Base-by-base conservation (phyloP, 2,797 vertebrate species). In the Phataginus tetradactyla region DNA sequence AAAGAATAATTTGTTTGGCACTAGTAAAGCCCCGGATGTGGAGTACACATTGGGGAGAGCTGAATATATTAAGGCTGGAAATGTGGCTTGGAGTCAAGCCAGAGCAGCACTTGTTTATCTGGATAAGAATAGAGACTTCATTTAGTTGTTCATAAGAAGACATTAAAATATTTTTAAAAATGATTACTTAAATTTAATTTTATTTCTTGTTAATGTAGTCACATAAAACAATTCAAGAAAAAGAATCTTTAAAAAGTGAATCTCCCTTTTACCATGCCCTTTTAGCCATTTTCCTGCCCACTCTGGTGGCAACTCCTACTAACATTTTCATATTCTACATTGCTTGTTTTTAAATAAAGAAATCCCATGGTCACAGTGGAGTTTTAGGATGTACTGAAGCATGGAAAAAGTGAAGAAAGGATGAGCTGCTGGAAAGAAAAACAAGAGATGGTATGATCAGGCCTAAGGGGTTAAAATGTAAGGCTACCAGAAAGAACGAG, bases 191-290 rank as follows among this genome's bases (percentile, higher is more conserved):
- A 68, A 83, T 15, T 63, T 55, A 71, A 80, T 39, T 29, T 49
- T 55, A 49, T 72, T 95, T 86, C 5, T 68, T 91, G 88, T 86
- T n/a, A 68, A 78, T 64, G 57, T 21, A 86, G 75, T 89, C 61
- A 78, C 29, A 69, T 51, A 81, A 68, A 57, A 91, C 72, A 88
- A 95, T 85, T 87, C 72, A 88, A 91, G 74, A 86, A 93, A 15
- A 95, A 94, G 34, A 77, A 34, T 25, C 21, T 42, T 94, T 72
- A 59, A 94, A 94, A 91, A 69, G 51, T 12, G 14, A 90, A 42
- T 85, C 15, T 59, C 12, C 9, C 8, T 37, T 78, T 71, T 1
- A 57, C 3, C 32, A 84, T 20, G 17, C 69, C 53, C 42, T 11
- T 88, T 15, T n/a, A 74, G 14, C 18, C 63, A 69, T 89, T 20